Conservation (phyloP, 2,113 vertebrate genomes). For the Notiomystis cincta region DNA sequence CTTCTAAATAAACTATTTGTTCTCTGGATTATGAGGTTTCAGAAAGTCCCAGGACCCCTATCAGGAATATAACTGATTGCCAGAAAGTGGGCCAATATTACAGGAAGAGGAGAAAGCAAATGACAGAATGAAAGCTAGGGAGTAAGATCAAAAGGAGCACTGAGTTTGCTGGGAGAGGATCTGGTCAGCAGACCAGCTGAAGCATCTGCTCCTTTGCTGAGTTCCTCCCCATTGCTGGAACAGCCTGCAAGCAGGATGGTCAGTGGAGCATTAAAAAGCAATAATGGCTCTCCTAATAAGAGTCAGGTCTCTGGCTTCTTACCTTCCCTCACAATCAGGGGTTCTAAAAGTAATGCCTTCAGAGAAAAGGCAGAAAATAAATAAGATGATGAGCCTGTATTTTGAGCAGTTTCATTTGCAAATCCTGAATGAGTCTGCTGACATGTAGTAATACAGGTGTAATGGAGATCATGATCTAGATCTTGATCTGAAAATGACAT, state of each 20-base stretch:
- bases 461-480: neutral
- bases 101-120: neutral
- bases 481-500: slow-evolving; percentile 42
- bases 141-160: neutral
- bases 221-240: neutral
- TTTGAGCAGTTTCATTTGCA: neutral
- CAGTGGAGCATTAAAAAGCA: neutral
- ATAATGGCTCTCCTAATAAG: neutral
- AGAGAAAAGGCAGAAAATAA: neutral
- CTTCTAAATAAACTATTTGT: neutral
- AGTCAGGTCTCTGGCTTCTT: neutral
- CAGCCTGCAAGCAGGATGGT: neutral
- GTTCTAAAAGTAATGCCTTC: neutral
- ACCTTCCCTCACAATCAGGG: neutral
- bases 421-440: neutral
- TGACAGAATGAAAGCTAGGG: neutral
- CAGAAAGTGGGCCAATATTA: neutral
- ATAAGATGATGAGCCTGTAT: neutral
- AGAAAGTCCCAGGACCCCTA: neutral
- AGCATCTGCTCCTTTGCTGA: neutral
- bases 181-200: neutral
- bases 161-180: neutral
- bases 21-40: neutral
- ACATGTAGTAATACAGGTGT: neutral
- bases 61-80: neutral